A percentile compares a stretch with the other conserved stretches of the same genome.
Evolutionary conservation across 2,888 invertebrate species (phyloP).

Genomic region (Tachina grossa): DNA sequence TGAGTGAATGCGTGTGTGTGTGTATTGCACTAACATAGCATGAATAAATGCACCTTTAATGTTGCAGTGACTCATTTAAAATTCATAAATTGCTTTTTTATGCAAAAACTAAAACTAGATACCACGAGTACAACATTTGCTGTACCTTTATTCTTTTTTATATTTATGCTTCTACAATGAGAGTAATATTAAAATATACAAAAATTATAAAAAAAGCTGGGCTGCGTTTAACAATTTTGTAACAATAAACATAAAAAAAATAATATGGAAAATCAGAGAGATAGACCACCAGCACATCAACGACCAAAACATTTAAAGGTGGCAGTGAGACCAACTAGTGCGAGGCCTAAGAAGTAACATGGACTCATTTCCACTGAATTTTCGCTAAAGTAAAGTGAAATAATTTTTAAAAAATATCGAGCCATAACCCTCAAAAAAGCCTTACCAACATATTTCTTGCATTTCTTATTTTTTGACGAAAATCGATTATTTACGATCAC

Average conservation of each 20-base stretch:
- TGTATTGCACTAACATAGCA: slow-evolving; percentile 53
- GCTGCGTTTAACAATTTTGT: slow-evolving; percentile 57
- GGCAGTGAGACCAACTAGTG: slow-evolving; percentile 14
- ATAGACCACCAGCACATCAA: slow-evolving; percentile 22
- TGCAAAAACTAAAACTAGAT: slow-evolving; percentile 66
- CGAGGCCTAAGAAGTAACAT: background rate
- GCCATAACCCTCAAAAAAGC: too few relatives aligned
- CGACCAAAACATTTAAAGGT: background rate
- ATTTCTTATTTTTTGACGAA: too few relatives aligned
- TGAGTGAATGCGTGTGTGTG: slow-evolving; percentile 30
- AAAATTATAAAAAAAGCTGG: slow-evolving; percentile 18
- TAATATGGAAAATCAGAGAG: background rate
- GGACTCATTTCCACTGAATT: too few relatives aligned
- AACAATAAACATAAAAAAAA: slow-evolving; percentile 21
- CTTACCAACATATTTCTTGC: too few relatives aligned
- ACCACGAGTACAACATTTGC: slow-evolving; percentile 44
- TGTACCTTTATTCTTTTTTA: slow-evolving; percentile 20
- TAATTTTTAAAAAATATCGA: too few relatives aligned
- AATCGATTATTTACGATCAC: too few relatives aligned
- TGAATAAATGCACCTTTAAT: slow-evolving; percentile 71
- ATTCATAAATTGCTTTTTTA: slow-evolving; percentile 73
- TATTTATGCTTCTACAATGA: background rate
- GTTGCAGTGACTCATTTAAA: slow-evolving; percentile 72
- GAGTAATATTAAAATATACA: slow-evolving; percentile 9
- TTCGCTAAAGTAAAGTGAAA: too few relatives aligned